Percentiles rank a stretch among this genome's conserved stretches.
Conservation (phyloP, 2,797 vertebrate genomes). For the Pseudocheirus occidentalis region DNA sequence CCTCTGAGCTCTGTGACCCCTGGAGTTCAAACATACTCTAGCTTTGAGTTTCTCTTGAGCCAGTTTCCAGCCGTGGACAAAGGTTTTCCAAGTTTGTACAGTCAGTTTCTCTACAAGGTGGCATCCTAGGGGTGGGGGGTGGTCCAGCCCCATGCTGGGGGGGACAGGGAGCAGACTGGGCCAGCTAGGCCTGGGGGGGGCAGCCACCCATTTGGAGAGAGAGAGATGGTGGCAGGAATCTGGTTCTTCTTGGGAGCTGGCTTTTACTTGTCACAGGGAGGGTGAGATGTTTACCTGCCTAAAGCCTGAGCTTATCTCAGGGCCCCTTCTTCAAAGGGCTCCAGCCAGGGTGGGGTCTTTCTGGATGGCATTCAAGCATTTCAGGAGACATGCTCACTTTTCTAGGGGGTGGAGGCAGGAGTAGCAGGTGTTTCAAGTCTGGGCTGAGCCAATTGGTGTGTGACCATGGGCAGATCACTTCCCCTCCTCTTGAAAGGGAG, state of each 20-base stretch:
- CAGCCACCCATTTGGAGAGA: background rate
- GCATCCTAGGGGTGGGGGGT: background rate
- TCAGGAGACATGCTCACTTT: background rate
- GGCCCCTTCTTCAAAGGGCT: background rate
- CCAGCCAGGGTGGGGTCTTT: background rate
- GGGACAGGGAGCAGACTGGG: background rate
- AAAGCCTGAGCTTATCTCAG: background rate
- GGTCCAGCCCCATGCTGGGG: background rate
- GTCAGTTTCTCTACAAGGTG: background rate
- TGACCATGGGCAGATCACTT: background rate
- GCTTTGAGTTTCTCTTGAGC: background rate
- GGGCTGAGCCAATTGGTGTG: background rate
- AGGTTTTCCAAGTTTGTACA: slow-evolving; percentile 8
- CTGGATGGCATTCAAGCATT: background rate
- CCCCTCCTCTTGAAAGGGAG: slow-evolving; percentile 48
- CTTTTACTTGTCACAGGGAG: background rate
- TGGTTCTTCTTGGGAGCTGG: too few species aligned
- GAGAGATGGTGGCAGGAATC: background rate
- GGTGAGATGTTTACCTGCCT: background rate
- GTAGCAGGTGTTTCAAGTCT: slow-evolving; percentile 38
- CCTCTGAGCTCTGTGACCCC: background rate
- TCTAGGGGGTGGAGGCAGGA: slow-evolving; percentile 39
- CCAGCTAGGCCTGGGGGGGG: background rate
- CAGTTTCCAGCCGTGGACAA: slow-evolving; percentile 23
- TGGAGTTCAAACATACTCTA: background rate